Conservation (phyloP, 2,888 invertebrate species). For the Epinotia demarniana region DNA sequence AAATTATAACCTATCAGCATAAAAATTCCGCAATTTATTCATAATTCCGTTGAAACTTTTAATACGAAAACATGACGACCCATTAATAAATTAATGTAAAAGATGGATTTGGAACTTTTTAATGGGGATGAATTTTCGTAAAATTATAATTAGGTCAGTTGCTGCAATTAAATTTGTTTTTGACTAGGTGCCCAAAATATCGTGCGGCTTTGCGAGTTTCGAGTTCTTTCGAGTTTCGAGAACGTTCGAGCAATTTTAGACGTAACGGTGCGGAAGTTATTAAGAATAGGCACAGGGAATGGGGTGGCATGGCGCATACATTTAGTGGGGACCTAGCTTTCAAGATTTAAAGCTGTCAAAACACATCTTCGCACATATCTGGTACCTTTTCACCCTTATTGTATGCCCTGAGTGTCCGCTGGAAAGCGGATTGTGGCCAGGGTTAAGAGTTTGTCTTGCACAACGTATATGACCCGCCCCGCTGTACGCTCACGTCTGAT, state of each 20-base stretch:
- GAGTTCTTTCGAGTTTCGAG: not conserved
- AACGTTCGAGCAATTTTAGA: conserved; percentile 15
- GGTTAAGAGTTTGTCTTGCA: no score
- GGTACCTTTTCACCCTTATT: no score
- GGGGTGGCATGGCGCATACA: not conserved
- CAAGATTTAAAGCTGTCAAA: no score
- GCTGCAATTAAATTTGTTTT: conserved; percentile 34
- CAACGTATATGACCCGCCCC: no score
- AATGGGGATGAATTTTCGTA: conserved; percentile 36
- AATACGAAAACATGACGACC: conserved; percentile 38
- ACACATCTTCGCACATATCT: no score
- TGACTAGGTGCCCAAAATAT: conserved; percentile 4
- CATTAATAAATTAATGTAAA: conserved; percentile 42
- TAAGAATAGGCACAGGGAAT: not conserved
- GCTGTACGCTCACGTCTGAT: no score
- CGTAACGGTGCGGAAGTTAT: not conserved
- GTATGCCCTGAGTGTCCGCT: no score
- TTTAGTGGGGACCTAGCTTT: no score
- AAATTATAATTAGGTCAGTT: conserved; percentile 38
- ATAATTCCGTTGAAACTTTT: conserved; percentile 41
- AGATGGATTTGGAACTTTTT: conserved; percentile 39
- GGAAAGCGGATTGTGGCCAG: no score
- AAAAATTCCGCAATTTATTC: conserved; percentile 28
- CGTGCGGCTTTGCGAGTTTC: not conserved
- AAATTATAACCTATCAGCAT: conserved; percentile 32